Base-by-base conservation (phyloP, 1,140 invertebrate species). In the Muscidifurax raptorellus region DNA sequence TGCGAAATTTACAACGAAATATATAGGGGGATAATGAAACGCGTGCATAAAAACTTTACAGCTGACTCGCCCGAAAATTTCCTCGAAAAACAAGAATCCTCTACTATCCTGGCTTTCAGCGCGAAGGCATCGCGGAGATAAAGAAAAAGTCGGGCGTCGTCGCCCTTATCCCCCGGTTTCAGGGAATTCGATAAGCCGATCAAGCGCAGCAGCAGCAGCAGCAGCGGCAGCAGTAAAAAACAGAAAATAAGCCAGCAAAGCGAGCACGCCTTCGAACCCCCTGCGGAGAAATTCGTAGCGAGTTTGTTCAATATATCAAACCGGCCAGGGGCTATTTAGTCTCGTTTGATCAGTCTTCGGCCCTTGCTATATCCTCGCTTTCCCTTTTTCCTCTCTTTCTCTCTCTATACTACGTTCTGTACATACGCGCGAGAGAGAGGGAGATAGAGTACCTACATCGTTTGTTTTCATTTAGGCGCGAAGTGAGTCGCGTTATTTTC, bases 301-400 rank as follows among this genome's bases (percentile, higher is more conserved):
- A 25, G 25, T 67, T 25, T 67, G 27, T 69, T 13, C 27, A 18
- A 69, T 69, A 30, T 69, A 30, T 69, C 12, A 27, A 69, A 69
- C 7, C 27, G 71, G 10, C 27, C 52, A 36, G 15, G 0, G 18
- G 71, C 32, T 76, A 74, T 74, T 74, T 40, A n/a, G 74, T 47
- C 36, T 76, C n/a, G 74, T 47, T 76, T 76, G 74, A 76, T 76
- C 71, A 52, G 72, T 36, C 3, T n/a, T 27, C 67, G 67, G 67
- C 12, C 67, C 32, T 74, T 40, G 28, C 18, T 7, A 0, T 1
- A 22, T 59, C n/a, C 52, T 0, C 66, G 10, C n/a, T 27, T n/a
- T 30, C 66, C 66, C 27, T 69, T 69, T 7, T 28, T 27, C 52
- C 13, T 69, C 22, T 76, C 36, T 25, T 52, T 76, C 0, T 59